Percentiles rank a stretch among this genome's conserved stretches.
Evolutionary conservation across 2,888 invertebrate species (phyloP).

Genomic region (Theodoxus fluviatilis): DNA sequence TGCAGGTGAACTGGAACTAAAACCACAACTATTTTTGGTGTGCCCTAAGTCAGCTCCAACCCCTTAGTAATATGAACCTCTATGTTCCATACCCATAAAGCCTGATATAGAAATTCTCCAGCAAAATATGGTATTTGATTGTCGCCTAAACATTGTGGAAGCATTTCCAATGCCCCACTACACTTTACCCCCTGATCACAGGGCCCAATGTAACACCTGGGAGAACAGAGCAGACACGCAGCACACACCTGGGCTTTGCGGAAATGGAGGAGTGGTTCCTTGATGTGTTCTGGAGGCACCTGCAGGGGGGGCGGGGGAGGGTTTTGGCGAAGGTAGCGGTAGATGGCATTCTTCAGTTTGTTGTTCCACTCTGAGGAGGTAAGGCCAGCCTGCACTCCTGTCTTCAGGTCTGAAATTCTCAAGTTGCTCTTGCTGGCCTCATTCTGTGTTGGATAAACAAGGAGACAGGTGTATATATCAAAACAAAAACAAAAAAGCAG

Average conservation of each 20-base stretch:
- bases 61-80: too few species aligned
- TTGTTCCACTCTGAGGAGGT: conserved; percentile 53
- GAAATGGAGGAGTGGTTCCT: conserved; percentile 78
- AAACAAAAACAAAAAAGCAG: background rate
- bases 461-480: background rate
- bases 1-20: too few species aligned
- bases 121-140: too few species aligned
- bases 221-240: background rate
- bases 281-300: conserved; percentile 75
- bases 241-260: conserved; percentile 77
- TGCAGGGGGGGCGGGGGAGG: conserved; percentile 37
- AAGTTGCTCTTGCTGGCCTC: conserved; percentile 52
- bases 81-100: too few species aligned
- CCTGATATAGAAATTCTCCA: too few species aligned
- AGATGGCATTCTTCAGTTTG: conserved; percentile 59
- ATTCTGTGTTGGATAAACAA: conserved; percentile 48
- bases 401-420: conserved; percentile 53
- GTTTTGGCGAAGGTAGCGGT: conserved; percentile 52
- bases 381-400: conserved; percentile 52
- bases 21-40: too few species aligned
- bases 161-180: too few species aligned
- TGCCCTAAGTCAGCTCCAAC: too few species aligned
- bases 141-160: too few species aligned
- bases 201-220: too few species aligned
- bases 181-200: too few species aligned